A percentile compares a stretch with the other conserved stretches of the same genome.
phyloP scores from a whole-genome alignment of 2,113 vertebrate genomes.

The Gavia stellata region DNA sequence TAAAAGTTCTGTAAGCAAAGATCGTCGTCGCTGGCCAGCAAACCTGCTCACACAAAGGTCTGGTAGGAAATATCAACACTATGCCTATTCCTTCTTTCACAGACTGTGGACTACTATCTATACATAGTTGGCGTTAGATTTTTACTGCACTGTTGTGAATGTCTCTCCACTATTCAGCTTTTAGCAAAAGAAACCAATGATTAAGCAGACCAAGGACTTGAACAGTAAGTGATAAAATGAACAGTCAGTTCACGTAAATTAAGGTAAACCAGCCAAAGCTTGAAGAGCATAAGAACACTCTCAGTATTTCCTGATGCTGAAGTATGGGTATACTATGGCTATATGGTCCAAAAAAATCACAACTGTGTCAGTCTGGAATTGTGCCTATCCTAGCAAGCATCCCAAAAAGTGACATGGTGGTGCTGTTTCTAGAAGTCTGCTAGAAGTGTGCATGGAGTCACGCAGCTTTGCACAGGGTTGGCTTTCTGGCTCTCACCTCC shows the following conservation, averaged over 20 bases:
- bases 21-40: not conserved
- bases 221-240: not conserved
- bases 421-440: not conserved
- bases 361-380: not conserved
- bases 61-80: not conserved
- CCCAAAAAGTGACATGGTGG: not conserved
- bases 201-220: not conserved
- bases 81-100: not conserved
- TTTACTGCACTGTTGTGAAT: not conserved
- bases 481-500: not conserved
- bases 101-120: not conserved
- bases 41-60: not conserved
- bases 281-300: accelerated
- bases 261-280: not conserved
- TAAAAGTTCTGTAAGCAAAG: not conserved
- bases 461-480: not conserved
- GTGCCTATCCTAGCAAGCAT: not conserved
- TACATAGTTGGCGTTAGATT: not conserved
- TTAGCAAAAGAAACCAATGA: not conserved
- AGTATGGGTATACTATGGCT: not conserved
- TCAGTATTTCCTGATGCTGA: not conserved
- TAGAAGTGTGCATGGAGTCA: not conserved
- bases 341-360: not conserved
- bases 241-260: not conserved
- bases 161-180: not conserved